phyloP scores from a whole-genome alignment of 1,140 invertebrate species.

The Asobara japonica region DNA sequence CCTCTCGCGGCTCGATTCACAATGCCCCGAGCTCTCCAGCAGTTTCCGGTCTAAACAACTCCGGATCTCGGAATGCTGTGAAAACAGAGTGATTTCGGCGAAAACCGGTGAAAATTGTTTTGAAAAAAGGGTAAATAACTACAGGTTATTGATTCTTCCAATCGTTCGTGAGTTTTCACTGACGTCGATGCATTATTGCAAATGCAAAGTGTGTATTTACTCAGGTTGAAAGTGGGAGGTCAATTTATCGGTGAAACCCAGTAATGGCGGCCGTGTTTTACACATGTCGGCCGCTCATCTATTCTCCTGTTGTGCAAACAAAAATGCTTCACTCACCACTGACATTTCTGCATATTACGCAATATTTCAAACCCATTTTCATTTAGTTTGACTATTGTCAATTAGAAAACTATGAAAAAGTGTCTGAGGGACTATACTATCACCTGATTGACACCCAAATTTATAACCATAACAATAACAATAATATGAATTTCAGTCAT shows the following conservation, averaged over 20 bases:
- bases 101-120: background rate
- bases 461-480: background rate
- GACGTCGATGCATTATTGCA: background rate
- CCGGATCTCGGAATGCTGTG: background rate
- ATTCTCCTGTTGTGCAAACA: background rate
- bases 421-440: no score
- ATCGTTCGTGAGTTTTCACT: no score
- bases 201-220: background rate
- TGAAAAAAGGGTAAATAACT: background rate
- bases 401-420: no score
- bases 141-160: background rate
- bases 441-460: background rate
- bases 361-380: no score
- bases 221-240: background rate
- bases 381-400: background rate
- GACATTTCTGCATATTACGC: no score
- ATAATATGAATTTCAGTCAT: background rate
- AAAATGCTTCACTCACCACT: no score
- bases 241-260: background rate
- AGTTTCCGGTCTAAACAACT: background rate
- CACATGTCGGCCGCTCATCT: background rate
- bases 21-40: no score
- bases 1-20: no score
- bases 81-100: background rate
- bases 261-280: background rate